Conservation (phyloP, 1,140 invertebrate species). For the Drosophila tristis region DNA sequence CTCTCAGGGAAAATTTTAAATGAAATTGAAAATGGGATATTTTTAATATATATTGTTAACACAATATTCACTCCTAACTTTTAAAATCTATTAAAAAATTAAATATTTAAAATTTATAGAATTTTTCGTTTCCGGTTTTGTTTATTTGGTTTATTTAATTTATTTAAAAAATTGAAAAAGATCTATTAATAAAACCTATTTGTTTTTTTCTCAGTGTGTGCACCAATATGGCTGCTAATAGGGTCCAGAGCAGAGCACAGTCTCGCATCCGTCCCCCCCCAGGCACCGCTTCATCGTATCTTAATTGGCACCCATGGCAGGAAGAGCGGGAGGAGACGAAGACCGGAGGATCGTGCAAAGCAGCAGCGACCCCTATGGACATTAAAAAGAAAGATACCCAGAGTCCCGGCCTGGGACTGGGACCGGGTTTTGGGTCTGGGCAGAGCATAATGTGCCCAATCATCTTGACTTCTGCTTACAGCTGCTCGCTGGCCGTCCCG, state of each 20-base stretch:
- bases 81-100: no score
- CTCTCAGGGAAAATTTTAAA: no score
- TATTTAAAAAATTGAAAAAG: neutral
- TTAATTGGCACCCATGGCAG: constrained; percentile 58
- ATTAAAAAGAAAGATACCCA: constrained; percentile 27
- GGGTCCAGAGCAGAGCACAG: constrained; percentile 16
- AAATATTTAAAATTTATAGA: no score
- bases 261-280: constrained; percentile 8
- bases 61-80: no score
- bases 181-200: no score
- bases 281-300: constrained; percentile 41
- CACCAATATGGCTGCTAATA: constrained; percentile 57
- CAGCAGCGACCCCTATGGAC: constrained; percentile 46
- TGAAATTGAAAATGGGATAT: no score
- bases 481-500: constrained; percentile 37
- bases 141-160: neutral
- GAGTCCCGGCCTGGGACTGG: constrained; percentile 13
- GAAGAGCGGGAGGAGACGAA: neutral
- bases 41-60: no score
- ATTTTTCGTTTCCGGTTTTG: no score
- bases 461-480: constrained; percentile 54
- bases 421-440: no score
- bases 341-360: constrained; percentile 16
- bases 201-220: constrained; percentile 10
- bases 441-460: constrained; percentile 56